Evolutionary conservation across 2,113 vertebrate species (phyloP).

Genomic region (Cheirogaleus medius): DNA sequence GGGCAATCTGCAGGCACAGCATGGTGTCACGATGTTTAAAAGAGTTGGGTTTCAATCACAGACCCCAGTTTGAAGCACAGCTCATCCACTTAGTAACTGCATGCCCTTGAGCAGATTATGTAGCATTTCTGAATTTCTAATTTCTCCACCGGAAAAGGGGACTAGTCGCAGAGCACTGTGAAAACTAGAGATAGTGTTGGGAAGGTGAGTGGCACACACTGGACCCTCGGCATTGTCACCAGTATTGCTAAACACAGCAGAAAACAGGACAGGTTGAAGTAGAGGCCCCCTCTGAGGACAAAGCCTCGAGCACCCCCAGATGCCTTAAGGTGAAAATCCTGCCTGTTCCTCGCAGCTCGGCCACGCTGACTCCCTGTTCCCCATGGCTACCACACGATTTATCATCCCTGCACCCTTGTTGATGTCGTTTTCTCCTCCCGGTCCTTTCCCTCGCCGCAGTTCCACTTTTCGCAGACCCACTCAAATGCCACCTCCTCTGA

Average conservation of each 20-base stretch:
- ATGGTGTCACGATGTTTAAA: background rate
- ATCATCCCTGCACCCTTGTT: background rate
- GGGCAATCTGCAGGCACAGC: background rate
- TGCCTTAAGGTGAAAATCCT: background rate
- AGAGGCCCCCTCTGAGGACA: background rate
- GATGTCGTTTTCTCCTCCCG: background rate
- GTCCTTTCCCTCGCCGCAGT: background rate
- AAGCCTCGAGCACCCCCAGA: background rate
- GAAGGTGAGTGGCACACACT: background rate
- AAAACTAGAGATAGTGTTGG: background rate
- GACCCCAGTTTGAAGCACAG: background rate
- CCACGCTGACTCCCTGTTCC: background rate
- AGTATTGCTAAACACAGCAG: background rate
- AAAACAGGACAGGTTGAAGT: background rate
- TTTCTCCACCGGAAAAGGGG: background rate
- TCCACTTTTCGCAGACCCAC: background rate
- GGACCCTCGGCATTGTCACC: background rate
- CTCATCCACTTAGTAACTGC: background rate
- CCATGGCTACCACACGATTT: rapidly evolving
- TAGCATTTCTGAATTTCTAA: constrained; percentile 10
- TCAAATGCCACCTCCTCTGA: background rate
- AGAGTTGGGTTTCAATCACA: background rate
- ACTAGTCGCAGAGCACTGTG: background rate
- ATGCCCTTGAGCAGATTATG: background rate
- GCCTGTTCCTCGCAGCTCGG: rapidly evolving